A percentile compares a stretch with the other conserved stretches of the same genome.
phyloP scores from a whole-genome alignment of 2,888 invertebrate species.

The Sicus ferrugineus region DNA sequence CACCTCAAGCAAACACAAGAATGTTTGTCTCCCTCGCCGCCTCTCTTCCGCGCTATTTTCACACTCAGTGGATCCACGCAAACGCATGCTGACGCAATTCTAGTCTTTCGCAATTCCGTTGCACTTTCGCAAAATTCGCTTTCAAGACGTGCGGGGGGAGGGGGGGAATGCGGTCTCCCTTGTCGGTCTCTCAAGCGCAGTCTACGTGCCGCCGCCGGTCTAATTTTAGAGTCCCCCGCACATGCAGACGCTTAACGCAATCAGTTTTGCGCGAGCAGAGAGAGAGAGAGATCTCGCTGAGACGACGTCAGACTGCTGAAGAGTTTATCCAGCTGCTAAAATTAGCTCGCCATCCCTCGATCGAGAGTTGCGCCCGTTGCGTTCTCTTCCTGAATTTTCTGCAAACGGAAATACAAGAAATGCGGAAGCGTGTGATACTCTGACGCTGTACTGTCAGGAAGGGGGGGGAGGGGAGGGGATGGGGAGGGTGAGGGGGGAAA shows the following conservation, averaged over 20 bases:
- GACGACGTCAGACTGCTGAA: too few relatives aligned
- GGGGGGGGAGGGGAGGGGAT: not conserved
- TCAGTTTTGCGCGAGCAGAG: not conserved
- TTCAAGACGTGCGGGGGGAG: not conserved
- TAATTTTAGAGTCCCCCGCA: conserved; percentile 21
- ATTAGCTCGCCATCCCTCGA: not conserved
- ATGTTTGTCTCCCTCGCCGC: too few relatives aligned
- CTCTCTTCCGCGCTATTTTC: not conserved
- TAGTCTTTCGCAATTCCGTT: not conserved
- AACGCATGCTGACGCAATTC: not conserved
- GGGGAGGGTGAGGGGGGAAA: not conserved
- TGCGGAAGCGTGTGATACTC: conserved; percentile 10
- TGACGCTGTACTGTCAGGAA: not conserved
- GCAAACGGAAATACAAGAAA: conserved; percentile 14
- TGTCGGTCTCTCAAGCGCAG: not conserved
- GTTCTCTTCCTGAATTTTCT: not conserved
- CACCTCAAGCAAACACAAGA: too few relatives aligned
- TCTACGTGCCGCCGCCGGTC: conserved; percentile 18
- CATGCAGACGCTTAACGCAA: conserved; percentile 22
- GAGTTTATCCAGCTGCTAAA: too few relatives aligned
- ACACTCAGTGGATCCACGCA: not conserved
- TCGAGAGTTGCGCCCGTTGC: not conserved
- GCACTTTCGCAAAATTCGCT: not conserved
- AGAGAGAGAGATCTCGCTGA: not conserved
- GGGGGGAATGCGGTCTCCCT: not conserved